Percentiles rank a stretch among this genome's conserved stretches.
Evolutionary conservation across 2,888 invertebrate species (phyloP).

Genomic region (Prosopocoilus inquinatus): DNA sequence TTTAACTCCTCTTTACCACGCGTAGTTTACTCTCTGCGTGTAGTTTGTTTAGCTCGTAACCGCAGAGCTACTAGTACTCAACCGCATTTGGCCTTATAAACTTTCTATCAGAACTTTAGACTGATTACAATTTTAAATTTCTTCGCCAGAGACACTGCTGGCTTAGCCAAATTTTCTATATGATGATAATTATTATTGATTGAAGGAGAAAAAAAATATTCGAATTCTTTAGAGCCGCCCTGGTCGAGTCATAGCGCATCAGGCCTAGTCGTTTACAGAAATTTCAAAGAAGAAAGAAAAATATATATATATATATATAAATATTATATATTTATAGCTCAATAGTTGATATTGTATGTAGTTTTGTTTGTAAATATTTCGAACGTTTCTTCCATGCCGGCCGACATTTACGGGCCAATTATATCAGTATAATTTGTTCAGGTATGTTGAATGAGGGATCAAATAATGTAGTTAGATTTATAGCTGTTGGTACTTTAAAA

Average conservation of each 20-base stretch:
- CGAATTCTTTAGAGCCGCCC: background rate
- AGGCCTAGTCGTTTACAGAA: slow-evolving; percentile 17
- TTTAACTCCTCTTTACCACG: slow-evolving; percentile 58
- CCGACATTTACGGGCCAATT: slow-evolving; percentile 30
- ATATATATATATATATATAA: background rate
- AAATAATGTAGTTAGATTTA: slow-evolving; percentile 45
- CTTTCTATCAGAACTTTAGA: slow-evolving; percentile 44
- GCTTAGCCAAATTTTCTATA: slow-evolving; percentile 41
- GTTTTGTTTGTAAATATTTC: slow-evolving; percentile 33
- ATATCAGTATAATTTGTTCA: slow-evolving; percentile 47
- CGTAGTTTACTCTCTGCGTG: slow-evolving; percentile 28
- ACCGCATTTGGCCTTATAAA: slow-evolving; percentile 49
- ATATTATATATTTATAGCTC: slow-evolving; percentile 29
- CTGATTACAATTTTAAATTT: slow-evolving; percentile 37
- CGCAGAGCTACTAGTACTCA: slow-evolving; percentile 33
- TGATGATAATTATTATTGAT: too few species aligned
- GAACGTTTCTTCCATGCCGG: slow-evolving; percentile 40
- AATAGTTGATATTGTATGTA: slow-evolving; percentile 30
- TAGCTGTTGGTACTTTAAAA: slow-evolving; percentile 21
- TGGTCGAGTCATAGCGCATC: slow-evolving; percentile 21
- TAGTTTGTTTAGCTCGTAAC: slow-evolving; percentile 20
- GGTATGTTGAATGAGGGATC: slow-evolving; percentile 51
- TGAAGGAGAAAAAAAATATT: slow-evolving; percentile 12
- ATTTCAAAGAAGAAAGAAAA: too few species aligned
- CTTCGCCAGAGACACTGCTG: slow-evolving; percentile 30